Conservation (phyloP, 2,888 invertebrate genomes). For the Tiphia femorata region DNA sequence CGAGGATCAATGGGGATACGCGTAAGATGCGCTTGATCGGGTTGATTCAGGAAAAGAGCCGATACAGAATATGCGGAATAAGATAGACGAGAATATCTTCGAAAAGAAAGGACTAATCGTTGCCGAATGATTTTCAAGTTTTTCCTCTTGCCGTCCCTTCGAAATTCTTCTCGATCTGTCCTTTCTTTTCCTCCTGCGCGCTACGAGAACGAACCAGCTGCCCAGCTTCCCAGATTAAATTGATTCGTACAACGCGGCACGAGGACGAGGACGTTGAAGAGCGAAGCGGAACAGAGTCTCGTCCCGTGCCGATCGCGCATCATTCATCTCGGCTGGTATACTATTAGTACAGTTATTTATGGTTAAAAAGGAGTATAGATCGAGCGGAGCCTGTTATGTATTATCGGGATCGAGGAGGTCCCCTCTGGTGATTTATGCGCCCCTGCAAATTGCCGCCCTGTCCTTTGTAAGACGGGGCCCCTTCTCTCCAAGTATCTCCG, state of each 20-base stretch:
- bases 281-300: no score
- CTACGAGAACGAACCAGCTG: conserved; percentile 47
- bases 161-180: background rate
- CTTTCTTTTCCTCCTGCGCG: background rate
- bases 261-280: no score
- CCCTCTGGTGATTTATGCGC: conserved; percentile 44
- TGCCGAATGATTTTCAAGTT: conserved; percentile 51
- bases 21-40: no score
- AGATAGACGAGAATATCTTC: no score
- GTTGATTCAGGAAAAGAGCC: no score
- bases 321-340: conserved; percentile 47
- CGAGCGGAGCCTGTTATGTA: conserved; percentile 48
- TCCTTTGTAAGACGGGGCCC: conserved; percentile 42
- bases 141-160: conserved; percentile 13
- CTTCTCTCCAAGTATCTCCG: conserved; percentile 34
- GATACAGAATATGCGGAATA: no score
- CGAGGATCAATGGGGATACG: no score
- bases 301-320: conserved; percentile 29
- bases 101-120: conserved; percentile 51
- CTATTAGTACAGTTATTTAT: conserved; percentile 53
- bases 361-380: conserved; percentile 44
- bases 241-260: conserved; percentile 48
- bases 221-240: conserved; percentile 49
- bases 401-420: conserved; percentile 38
- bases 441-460: conserved; percentile 50